These are phyloP conservation scores for Meandrina meandrites DNA, from an alignment of 92 coral and sea anemone genomes.

Conservation along the genomic window DNA sequence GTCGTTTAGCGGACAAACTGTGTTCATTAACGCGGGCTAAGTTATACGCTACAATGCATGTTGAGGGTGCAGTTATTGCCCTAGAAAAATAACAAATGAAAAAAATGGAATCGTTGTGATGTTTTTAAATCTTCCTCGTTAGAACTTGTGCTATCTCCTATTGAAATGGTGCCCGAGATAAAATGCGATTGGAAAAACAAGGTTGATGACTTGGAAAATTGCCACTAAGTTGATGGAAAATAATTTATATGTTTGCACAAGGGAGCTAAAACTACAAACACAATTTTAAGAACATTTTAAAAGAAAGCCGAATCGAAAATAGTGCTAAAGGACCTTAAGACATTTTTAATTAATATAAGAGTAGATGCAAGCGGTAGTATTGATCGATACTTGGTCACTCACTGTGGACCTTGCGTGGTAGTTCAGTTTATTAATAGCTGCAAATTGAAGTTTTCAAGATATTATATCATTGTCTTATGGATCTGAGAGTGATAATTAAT, in stretches of 20 bases:
- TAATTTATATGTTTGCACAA: constrained; percentile 1
- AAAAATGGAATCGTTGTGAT: not conserved
- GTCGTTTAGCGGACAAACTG: not conserved
- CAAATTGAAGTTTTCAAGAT: too few species aligned
- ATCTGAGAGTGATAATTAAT: not conserved
- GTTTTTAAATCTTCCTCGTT: not conserved
- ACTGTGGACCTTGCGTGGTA: too few species aligned
- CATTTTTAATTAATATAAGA: not conserved
- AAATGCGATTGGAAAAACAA: not conserved
- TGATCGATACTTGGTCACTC: too few species aligned
- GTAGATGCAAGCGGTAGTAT: not conserved
- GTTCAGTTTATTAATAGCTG: too few species aligned
- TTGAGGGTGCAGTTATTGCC: not conserved
- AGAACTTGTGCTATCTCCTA: not conserved
- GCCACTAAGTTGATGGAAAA: not conserved
- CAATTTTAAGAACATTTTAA: not conserved
- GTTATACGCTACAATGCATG: not conserved
- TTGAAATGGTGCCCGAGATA: not conserved
- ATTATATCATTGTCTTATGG: not conserved
- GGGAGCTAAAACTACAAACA: not conserved
- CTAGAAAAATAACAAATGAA: not conserved
- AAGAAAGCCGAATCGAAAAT: not conserved
- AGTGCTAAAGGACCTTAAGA: not conserved
- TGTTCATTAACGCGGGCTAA: not conserved
- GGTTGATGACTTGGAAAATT: not conserved